Percentiles rank a stretch among this genome's conserved stretches.
phyloP scores from a whole-genome alignment of 2,113 vertebrate species.

The Muntiacus reevesi region DNA sequence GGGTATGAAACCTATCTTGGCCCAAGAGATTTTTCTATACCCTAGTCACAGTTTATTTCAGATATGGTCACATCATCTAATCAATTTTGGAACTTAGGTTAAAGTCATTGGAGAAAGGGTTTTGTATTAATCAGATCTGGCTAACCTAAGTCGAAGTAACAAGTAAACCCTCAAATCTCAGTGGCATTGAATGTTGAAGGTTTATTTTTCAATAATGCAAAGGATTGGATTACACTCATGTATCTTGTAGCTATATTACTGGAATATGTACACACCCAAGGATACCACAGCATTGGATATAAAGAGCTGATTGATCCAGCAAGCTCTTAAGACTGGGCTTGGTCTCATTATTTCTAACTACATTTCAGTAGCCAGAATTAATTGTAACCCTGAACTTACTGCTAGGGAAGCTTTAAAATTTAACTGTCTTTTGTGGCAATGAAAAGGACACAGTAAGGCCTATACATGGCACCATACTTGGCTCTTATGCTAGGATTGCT shows the following conservation, averaged over 20 bases:
- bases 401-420: neutral
- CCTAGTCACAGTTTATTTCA: neutral
- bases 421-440: neutral
- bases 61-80: neutral
- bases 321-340: neutral
- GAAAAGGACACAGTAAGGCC: neutral
- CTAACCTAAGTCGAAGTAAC: neutral
- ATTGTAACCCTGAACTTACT: neutral
- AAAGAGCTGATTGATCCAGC: neutral
- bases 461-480: neutral
- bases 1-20: neutral
- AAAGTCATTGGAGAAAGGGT: neutral
- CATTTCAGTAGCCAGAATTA: neutral
- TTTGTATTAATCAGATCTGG: neutral
- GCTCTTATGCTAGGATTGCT: neutral
- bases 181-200: neutral
- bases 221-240: neutral
- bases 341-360: neutral
- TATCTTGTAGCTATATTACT: neutral
- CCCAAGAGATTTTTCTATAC: neutral
- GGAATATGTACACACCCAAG: neutral
- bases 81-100: neutral
- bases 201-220: neutral
- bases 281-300: neutral
- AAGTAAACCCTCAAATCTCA: neutral